These are phyloP conservation scores for Acanthurus tractus DNA, from an alignment of 2,797 vertebrate genomes.

Conservation along the genomic window DNA sequence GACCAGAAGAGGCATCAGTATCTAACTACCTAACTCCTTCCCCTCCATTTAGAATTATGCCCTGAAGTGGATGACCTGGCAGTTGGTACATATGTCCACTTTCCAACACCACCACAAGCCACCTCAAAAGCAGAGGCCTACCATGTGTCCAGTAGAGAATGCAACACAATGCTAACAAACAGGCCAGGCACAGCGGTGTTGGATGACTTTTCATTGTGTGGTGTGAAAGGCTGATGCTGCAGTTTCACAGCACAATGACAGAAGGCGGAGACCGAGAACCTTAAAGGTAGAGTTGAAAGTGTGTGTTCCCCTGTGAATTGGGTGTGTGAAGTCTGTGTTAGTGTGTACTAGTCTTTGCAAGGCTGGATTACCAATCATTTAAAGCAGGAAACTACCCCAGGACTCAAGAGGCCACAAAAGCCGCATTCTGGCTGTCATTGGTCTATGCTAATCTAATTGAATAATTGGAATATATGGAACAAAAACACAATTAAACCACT, in stretches of 20 bases:
- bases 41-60: slow-evolving; percentile 28
- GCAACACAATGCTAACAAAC: slow-evolving; percentile 64
- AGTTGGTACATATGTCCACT: slow-evolving; percentile 55
- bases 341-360: slow-evolving; percentile 10
- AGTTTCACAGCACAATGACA: slow-evolving; percentile 69
- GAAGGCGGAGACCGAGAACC: slow-evolving; percentile 48
- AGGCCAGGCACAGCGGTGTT: slow-evolving; percentile 69
- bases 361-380: slow-evolving; percentile 2
- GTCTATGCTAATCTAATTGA: slow-evolving; percentile 5
- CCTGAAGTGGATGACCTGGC: slow-evolving; percentile 48
- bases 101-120: slow-evolving; percentile 14
- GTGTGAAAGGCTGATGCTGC: slow-evolving; percentile 75
- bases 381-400: slow-evolving; percentile 5
- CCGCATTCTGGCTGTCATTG: slow-evolving; percentile 14
- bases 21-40: slow-evolving; percentile 33
- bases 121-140: slow-evolving; percentile 44
- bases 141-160: slow-evolving; percentile 71
- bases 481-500: slow-evolving; percentile 3
- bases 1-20: slow-evolving; percentile 32
- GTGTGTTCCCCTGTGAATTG: slow-evolving; percentile 17
- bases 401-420: slow-evolving; percentile 5
- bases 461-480: not conserved
- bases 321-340: slow-evolving; percentile 5
- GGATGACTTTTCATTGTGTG: slow-evolving; percentile 78
- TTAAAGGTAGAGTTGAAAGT: slow-evolving; percentile 46